A percentile compares a stretch with the other conserved stretches of the same genome.
Conservation (phyloP, 2,797 vertebrate species). For the Cetoscarus ocellatus region DNA sequence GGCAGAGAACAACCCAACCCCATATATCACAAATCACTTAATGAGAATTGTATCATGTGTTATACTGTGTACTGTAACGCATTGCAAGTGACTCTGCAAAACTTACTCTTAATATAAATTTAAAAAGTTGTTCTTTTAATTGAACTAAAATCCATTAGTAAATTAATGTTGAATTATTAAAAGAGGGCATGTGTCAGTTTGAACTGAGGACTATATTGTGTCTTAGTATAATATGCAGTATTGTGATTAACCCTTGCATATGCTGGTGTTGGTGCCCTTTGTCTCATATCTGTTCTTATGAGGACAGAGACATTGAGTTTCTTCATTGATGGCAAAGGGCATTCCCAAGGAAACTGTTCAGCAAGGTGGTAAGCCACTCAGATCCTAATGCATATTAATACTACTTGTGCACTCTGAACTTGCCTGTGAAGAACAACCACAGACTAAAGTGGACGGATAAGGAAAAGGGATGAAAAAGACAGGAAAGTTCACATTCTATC, state of each 20-base stretch:
- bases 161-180: too few species aligned
- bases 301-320: slow-evolving; percentile 10
- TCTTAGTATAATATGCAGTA: not conserved
- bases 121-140: too few species aligned
- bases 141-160: too few species aligned
- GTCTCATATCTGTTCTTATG: not conserved
- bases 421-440: slow-evolving; percentile 14
- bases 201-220: too few species aligned
- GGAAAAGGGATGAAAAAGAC: not conserved
- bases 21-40: too few species aligned
- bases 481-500: slow-evolving; percentile 33
- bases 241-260: too few species aligned
- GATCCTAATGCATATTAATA: slow-evolving; percentile 26
- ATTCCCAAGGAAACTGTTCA: slow-evolving; percentile 11
- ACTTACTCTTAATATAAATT: too few species aligned
- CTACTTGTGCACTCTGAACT: slow-evolving; percentile 9
- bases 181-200: too few species aligned
- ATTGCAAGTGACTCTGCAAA: too few species aligned
- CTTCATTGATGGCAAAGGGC: not conserved
- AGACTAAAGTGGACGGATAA: slow-evolving; percentile 9
- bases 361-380: slow-evolving; percentile 5
- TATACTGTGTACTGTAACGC: too few species aligned
- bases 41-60: too few species aligned
- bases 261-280: not conserved
- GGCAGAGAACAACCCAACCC: too few species aligned